phyloP scores from a whole-genome alignment of 2,888 invertebrate species.

The Tachina lurida region DNA sequence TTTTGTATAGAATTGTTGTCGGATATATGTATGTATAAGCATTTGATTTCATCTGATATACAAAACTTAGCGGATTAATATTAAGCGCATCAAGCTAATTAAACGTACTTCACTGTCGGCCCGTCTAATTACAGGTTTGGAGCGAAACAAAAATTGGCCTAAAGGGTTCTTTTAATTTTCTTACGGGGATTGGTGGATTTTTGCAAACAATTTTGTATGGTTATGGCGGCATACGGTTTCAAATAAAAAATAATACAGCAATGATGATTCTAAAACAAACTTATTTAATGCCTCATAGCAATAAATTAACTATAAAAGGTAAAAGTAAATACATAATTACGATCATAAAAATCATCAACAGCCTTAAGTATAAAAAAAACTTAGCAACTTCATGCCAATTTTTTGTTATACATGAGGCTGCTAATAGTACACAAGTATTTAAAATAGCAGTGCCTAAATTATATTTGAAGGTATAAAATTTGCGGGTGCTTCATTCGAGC shows the following conservation, averaged over 20 bases:
- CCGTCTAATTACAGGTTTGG: slow-evolving; percentile 83
- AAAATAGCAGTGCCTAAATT: background rate
- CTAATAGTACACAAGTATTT: background rate
- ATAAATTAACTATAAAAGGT: slow-evolving; percentile 71
- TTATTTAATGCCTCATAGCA: slow-evolving; percentile 52
- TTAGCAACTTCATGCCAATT: too few relatives aligned
- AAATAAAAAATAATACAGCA: slow-evolving; percentile 75
- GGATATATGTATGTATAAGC: too few relatives aligned
- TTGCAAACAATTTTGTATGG: slow-evolving; percentile 85
- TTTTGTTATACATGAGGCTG: too few relatives aligned
- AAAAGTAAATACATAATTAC: background rate
- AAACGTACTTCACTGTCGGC: too few relatives aligned
- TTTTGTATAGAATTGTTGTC: too few relatives aligned
- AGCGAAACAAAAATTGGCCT: slow-evolving; percentile 84
- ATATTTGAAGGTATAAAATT: slow-evolving; percentile 75
- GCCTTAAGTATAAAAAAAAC: too few relatives aligned
- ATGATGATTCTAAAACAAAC: slow-evolving; percentile 65
- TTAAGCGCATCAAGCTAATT: too few relatives aligned
- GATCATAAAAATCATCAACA: background rate
- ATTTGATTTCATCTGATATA: too few relatives aligned
- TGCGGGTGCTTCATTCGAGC: slow-evolving; percentile 74
- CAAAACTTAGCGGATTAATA: too few relatives aligned
- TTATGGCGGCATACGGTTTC: slow-evolving; percentile 85
- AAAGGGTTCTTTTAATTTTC: slow-evolving; percentile 85
- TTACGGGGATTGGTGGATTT: slow-evolving; percentile 86